Conservation (phyloP, 2,797 vertebrate species). For the Eulemur coronatus region DNA sequence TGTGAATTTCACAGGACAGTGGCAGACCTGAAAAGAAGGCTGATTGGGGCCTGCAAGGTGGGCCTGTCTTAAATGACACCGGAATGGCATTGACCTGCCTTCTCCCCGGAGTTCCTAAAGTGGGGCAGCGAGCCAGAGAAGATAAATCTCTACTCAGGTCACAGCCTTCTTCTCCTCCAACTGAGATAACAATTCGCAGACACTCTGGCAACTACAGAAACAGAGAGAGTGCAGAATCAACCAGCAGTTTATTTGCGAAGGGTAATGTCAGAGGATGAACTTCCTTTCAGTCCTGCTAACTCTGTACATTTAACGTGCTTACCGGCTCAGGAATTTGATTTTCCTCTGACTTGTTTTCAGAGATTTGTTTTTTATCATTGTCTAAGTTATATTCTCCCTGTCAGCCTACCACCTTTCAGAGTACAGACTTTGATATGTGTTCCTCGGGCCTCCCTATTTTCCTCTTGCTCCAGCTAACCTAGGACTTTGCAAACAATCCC, state of each 20-base stretch:
- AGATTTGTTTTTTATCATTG: constrained; percentile 40
- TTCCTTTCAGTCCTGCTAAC: constrained; percentile 57
- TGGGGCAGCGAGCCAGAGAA: constrained; percentile 27
- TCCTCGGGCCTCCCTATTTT: neutral
- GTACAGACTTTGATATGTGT: constrained; percentile 6
- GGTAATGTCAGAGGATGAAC: constrained; percentile 48
- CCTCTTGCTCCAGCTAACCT: constrained; percentile 21
- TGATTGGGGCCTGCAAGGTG: constrained; percentile 36
- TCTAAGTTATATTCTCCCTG: neutral
- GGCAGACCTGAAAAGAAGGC: constrained; percentile 30
- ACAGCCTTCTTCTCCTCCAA: constrained; percentile 21
- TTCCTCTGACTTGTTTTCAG: constrained; percentile 19
- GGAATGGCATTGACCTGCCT: constrained; percentile 38
- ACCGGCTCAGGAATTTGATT: constrained; percentile 42
- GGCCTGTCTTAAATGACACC: constrained; percentile 52
- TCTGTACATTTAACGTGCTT: constrained; percentile 34
- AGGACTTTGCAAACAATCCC: constrained; percentile 55
- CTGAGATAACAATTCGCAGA: constrained; percentile 64
- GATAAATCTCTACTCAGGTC: constrained; percentile 58
- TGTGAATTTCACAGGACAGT: constrained; percentile 64
- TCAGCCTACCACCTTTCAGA: neutral
- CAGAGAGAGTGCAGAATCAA: constrained; percentile 49
- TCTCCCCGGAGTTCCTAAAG: constrained; percentile 36
- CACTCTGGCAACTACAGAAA: constrained; percentile 59
- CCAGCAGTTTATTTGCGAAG: constrained; percentile 73